phyloP scores from a whole-genome alignment of 2,113 vertebrate species.

The Muscicapa adusta region DNA sequence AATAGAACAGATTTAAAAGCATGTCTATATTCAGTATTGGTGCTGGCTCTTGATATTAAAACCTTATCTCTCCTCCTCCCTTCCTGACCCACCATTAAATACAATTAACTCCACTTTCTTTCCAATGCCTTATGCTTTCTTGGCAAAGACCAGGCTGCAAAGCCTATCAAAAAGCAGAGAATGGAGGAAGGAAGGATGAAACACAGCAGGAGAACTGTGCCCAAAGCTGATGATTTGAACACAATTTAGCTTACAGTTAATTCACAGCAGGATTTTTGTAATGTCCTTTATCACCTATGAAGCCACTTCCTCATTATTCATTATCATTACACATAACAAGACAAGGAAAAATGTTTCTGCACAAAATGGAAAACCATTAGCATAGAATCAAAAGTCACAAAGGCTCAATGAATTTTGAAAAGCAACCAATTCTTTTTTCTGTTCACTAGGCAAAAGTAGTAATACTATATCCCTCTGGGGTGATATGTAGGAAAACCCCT shows the following conservation, averaged over 20 bases:
- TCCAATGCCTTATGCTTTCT: slow-evolving; percentile 3
- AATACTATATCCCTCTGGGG: neutral
- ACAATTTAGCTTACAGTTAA: slow-evolving; percentile 39
- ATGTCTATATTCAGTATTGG: neutral
- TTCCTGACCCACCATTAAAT: neutral
- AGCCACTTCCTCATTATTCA: slow-evolving; percentile 30
- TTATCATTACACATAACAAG: neutral
- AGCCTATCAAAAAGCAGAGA: slow-evolving; percentile 1
- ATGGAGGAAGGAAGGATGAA: slow-evolving; percentile 6
- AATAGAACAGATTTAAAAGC: neutral
- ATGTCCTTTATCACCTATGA: slow-evolving; percentile 41
- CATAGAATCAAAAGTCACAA: neutral
- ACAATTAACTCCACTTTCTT: slow-evolving; percentile 25
- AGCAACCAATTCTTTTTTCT: neutral
- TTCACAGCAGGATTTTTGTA: slow-evolving; percentile 19
- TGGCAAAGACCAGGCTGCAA: slow-evolving; percentile 15
- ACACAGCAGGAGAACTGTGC: neutral
- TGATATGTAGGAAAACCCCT: neutral
- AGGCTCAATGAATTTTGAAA: neutral
- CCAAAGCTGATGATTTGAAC: slow-evolving; percentile 14
- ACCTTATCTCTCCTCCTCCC: neutral
- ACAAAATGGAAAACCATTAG: slow-evolving; percentile 25
- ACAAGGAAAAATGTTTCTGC: slow-evolving; percentile 30
- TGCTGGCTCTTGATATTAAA: neutral
- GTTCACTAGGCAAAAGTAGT: neutral